phyloP scores from a whole-genome alignment of 2,113 vertebrate genomes.

The Steatornis caripensis region DNA sequence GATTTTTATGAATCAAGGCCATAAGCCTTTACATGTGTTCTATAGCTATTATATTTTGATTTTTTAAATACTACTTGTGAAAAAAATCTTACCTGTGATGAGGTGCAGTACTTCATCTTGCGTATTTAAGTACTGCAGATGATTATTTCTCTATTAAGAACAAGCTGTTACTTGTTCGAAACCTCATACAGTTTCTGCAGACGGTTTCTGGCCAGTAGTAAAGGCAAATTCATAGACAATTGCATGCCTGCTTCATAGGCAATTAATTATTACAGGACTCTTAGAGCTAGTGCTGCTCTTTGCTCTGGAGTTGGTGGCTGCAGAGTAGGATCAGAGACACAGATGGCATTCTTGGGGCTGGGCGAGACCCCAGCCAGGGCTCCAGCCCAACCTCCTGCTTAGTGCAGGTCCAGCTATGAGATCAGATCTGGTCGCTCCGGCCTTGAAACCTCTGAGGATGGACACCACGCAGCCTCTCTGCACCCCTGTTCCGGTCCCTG shows the following conservation, averaged over 20 bases:
- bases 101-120: too few species aligned
- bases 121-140: too few species aligned
- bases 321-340: neutral
- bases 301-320: neutral
- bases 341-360: neutral
- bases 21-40: neutral
- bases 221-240: neutral
- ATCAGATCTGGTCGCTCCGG: neutral
- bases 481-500: too few species aligned
- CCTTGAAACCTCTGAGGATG: neutral
- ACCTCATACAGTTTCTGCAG: neutral
- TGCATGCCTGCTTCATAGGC: neutral
- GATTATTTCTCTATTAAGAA: neutral
- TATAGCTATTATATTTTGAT: neutral
- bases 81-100: neutral
- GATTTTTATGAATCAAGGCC: neutral
- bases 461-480: neutral
- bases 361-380: too few species aligned
- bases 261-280: neutral
- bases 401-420: neutral
- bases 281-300: neutral
- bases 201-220: neutral
- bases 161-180: neutral
- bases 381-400: neutral
- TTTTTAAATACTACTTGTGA: neutral